phyloP scores from a whole-genome alignment of 2,888 invertebrate genomes.

The Phaedon cochleariae region DNA sequence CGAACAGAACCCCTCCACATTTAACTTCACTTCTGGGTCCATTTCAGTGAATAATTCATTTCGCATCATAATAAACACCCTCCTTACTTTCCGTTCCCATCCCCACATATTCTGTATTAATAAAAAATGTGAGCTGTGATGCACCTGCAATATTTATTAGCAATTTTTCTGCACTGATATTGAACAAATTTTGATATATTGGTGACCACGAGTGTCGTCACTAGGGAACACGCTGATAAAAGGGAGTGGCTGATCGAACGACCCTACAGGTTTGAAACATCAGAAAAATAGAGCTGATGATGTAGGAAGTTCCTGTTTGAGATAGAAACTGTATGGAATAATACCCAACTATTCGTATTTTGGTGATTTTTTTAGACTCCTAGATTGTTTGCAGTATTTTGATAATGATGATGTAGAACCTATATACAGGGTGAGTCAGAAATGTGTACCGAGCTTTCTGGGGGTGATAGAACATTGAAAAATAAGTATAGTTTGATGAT shows the following conservation, averaged over 20 bases:
- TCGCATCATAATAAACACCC: slow-evolving; percentile 43
- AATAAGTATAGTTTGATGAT: no score
- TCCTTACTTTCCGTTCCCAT: slow-evolving; percentile 20
- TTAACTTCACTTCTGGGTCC: slow-evolving; percentile 29
- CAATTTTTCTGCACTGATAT: slow-evolving; percentile 49
- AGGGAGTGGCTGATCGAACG: slow-evolving; percentile 21
- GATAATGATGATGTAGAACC: no score
- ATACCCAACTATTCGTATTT: no score
- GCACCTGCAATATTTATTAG: slow-evolving; percentile 56
- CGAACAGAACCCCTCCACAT: slow-evolving; percentile 22
- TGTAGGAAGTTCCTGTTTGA: no score
- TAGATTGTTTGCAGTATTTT: no score
- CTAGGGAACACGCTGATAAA: slow-evolving; percentile 43
- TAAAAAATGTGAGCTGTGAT: slow-evolving; percentile 52
- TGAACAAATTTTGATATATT: slow-evolving; percentile 55
- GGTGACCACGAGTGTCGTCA: slow-evolving; percentile 44
- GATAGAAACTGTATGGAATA: no score
- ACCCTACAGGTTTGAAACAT: background rate
- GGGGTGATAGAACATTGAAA: no score
- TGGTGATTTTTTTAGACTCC: no score
- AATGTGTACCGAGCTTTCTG: no score
- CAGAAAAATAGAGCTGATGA: no score
- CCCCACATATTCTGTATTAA: slow-evolving; percentile 44
- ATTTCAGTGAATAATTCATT: slow-evolving; percentile 40
- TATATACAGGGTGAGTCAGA: no score